Evolutionary conservation across 2,113 vertebrate species (phyloP).

Genomic region (Pipra filicauda): DNA sequence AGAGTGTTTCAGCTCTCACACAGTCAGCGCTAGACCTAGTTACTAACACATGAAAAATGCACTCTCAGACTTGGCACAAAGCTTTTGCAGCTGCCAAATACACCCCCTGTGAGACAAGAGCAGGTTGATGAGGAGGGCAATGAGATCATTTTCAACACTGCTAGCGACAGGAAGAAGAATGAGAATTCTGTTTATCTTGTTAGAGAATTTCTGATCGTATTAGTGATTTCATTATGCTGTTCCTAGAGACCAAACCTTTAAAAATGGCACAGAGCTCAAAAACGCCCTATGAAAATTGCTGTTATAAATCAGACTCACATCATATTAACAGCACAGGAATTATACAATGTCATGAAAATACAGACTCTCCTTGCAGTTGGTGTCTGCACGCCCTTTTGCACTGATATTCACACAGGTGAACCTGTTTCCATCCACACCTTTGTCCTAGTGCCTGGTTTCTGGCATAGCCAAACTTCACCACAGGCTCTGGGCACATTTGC

Average conservation of each 20-base stretch:
- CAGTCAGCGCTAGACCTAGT: background rate
- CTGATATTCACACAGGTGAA: background rate
- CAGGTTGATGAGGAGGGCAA: slow-evolving; percentile 32
- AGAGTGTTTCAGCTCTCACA: background rate
- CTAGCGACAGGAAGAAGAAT: slow-evolving; percentile 50
- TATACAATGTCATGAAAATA: background rate
- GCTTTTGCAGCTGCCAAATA: slow-evolving; percentile 41
- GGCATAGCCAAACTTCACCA: background rate
- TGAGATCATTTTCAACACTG: slow-evolving; percentile 12
- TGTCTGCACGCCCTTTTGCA: background rate
- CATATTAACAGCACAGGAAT: background rate
- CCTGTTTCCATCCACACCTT: background rate
- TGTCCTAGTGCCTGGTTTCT: background rate
- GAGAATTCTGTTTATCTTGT: slow-evolving; percentile 45
- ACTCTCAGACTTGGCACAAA: background rate
- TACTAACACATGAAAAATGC: slow-evolving; percentile 47
- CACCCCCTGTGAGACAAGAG: background rate
- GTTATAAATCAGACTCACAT: slow-evolving; percentile 20
- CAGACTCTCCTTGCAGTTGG: background rate
- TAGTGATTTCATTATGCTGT: slow-evolving; percentile 43
- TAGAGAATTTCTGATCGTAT: slow-evolving; percentile 56
- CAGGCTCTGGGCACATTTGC: background rate
- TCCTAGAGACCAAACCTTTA: slow-evolving; percentile 44
- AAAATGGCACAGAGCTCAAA: slow-evolving; percentile 17
- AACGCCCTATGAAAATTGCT: slow-evolving; percentile 16